Conservation (phyloP, 2,797 vertebrate genomes). For the Schizopygopsis pylzovi region DNA sequence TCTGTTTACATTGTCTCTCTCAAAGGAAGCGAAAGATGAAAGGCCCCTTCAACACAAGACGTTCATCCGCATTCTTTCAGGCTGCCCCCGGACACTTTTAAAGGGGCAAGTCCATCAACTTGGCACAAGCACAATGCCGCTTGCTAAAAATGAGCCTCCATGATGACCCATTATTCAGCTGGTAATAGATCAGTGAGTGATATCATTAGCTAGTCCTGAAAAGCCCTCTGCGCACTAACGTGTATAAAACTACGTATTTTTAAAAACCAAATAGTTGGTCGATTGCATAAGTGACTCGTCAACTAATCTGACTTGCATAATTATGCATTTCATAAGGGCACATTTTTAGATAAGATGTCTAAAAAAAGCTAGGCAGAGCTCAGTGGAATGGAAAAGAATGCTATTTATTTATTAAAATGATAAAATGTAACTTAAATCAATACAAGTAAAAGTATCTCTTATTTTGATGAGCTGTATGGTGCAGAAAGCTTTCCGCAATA, state of each 20-base stretch:
- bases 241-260: background rate
- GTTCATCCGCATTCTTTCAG: constrained; percentile 74
- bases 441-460: background rate
- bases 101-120: constrained; percentile 67
- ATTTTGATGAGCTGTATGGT: background rate
- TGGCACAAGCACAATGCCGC: constrained; percentile 46
- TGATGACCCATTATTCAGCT: constrained; percentile 43
- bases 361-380: background rate
- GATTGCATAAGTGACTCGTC: background rate
- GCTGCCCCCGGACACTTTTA: constrained; percentile 75
- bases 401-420: background rate
- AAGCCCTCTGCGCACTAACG: background rate
- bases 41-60: constrained; percentile 77
- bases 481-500: constrained; percentile 5
- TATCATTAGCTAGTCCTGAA: constrained; percentile 51
- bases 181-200: constrained; percentile 49
- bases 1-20: constrained; percentile 93
- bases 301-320: background rate
- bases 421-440: background rate
- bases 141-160: constrained; percentile 43
- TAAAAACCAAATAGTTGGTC: background rate
- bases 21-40: constrained; percentile 91
- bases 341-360: background rate
- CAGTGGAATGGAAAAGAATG: background rate
- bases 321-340: background rate